Conservation (phyloP, 2,888 invertebrate genomes). For the Ecliptopera silaceata region DNA sequence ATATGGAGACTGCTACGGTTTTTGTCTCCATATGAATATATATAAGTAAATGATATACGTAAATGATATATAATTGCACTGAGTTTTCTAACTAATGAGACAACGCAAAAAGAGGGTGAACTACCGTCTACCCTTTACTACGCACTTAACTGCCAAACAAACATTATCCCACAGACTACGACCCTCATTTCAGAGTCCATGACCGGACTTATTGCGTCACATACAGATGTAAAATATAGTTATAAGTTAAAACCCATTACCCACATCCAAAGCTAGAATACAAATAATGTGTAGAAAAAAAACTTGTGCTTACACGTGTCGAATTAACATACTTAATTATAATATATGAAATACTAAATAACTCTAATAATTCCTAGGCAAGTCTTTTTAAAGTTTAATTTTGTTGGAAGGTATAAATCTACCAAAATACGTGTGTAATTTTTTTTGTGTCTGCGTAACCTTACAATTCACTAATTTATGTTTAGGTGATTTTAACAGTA, state of each 20-base stretch:
- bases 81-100: too few relatives aligned
- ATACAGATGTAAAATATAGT: too few relatives aligned
- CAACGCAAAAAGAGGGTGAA: constrained; percentile 10
- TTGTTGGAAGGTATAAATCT: background rate
- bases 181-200: constrained; percentile 51
- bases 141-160: constrained; percentile 27
- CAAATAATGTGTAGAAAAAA: background rate
- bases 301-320: constrained; percentile 8
- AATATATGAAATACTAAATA: background rate
- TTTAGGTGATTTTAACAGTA: too few relatives aligned
- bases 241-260: constrained; percentile 42
- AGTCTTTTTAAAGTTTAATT: background rate
- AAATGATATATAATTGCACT: too few relatives aligned
- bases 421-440: background rate
- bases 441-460: background rate
- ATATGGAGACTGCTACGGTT: too few relatives aligned
- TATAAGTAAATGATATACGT: too few relatives aligned
- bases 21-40: too few relatives aligned
- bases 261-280: constrained; percentile 53
- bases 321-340: background rate
- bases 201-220: constrained; percentile 54
- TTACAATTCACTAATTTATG: background rate
- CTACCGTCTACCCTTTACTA: too few relatives aligned
- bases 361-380: background rate
- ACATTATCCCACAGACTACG: constrained; percentile 32